These are phyloP conservation scores for Formica aserva DNA, from an alignment of 2,888 invertebrate species.

Conservation along the genomic window DNA sequence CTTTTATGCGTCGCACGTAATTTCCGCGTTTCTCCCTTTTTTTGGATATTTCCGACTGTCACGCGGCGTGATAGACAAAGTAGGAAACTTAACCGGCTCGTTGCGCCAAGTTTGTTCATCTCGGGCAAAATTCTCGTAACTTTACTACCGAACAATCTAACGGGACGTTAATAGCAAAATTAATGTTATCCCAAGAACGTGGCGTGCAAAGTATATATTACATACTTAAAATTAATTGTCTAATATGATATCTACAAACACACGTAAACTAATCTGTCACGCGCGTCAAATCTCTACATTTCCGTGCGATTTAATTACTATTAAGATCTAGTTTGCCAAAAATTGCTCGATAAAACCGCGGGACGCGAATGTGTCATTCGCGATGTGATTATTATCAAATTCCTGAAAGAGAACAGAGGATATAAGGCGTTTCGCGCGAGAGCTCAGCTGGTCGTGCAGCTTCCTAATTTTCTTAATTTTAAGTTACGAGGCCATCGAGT, in stretches of 20 bases:
- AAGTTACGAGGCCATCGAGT: conserved; percentile 78
- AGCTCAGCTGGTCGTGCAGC: conserved; percentile 15
- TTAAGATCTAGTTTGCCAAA: not conserved
- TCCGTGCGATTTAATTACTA: not conserved
- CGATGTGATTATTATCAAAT: conserved; percentile 19
- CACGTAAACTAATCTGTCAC: not conserved
- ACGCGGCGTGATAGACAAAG: conserved; percentile 35
- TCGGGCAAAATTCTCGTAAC: conserved; percentile 34
- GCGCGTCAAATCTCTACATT: not conserved
- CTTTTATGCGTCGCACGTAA: conserved; percentile 31
- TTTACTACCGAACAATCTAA: conserved; percentile 26
- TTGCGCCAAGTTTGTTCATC: conserved; percentile 44
- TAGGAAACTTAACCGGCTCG: conserved; percentile 38
- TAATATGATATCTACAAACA: not conserved
- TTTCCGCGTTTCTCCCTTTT: conserved; percentile 27
- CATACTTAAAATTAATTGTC: conserved; percentile 22
- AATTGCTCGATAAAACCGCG: not conserved
- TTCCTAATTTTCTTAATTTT: conserved; percentile 80
- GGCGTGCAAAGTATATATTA: conserved; percentile 9
- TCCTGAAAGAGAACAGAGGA: conserved; percentile 10
- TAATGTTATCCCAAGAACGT: conserved; percentile 14
- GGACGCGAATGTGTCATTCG: not conserved
- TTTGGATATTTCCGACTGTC: conserved; percentile 38
- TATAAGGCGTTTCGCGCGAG: conserved; percentile 23
- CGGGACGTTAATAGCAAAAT: conserved; percentile 43